Base-by-base conservation (phyloP, 2,797 vertebrate genomes). In the Picus viridis region DNA sequence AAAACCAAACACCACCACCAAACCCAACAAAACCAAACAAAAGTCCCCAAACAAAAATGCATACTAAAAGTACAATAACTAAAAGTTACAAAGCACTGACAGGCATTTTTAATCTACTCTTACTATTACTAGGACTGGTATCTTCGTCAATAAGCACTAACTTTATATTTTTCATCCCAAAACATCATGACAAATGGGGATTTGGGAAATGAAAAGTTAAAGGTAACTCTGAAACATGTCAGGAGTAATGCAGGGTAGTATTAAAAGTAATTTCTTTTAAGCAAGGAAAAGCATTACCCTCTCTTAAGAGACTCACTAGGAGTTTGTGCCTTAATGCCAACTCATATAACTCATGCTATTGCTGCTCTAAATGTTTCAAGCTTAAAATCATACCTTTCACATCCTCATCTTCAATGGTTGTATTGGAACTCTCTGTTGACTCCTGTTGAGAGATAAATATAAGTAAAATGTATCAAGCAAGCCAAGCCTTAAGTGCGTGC, bases 381-480 rank as follows among this genome's bases (percentile, higher is more conserved):
- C 6, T 64, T 78, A 57, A 89, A 92, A 79, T 83, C 96, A 18
- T 99, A 99, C 99, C 99, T 99, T 99, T 99, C 86, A 99, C 98
- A 59, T 99, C 99, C 96, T 99, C 99, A 36, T 99, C 99, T 92
- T 99, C 99, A 24, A 99, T 99, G 86, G 99, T 99, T 10, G 99
- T 99, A 97, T 99, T 99, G 92, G 98, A 97, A 58, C 99, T 99
- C 97, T 99, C 99, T 5, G 99, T 99, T 82, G 99, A 99, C 92
- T 99, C 99, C 99, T 99, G 97, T 96, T 56, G 92, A 94, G 64
- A 96, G 93, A 96, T 13, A 92, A 95, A 95, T 26, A 87, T 9
- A 94, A 82, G 80, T 64, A 10, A 72, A 92, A 89, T 78, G 62
- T 23, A 72, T 10, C 64, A 90, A 91, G 62, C 13, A 29, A 74